Base-by-base conservation (phyloP, 1,140 invertebrate species). In the Lepidotrigona ventralis region DNA sequence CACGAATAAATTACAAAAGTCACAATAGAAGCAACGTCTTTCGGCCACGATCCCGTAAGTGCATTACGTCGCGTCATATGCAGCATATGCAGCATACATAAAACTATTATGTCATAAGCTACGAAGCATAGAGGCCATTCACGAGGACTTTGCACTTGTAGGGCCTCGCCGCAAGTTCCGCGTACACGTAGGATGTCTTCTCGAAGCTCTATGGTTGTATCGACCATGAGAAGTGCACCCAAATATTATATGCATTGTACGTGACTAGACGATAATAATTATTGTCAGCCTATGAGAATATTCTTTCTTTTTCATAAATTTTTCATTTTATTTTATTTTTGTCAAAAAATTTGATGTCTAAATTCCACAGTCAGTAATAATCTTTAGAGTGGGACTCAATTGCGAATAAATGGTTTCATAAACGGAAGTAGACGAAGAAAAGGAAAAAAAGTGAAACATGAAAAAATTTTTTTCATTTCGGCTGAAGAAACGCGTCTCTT, bases 91-190 rank as follows among this genome's bases (percentile, higher is more conserved):
- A 53, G 69, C 81, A 76, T 84, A 82, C 85, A 76, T 87, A 90
- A 90, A 91, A 86, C 86, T 88, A 90, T 92, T 92, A 91, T 92
- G 90, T 91, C 88, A 92, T 87, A 89, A 90, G 88, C 88, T 76
- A 87, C 85, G 78, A 82, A 87, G 85, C 66, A 78, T 58, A 78
- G 86, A 88, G 85, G 86, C 85, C 86, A 84, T 87, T 88, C 82
- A 81, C 77, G 86, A 84, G 69, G 66, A 87, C 71, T 86, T 87
- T 76, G 78, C 66, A 63, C 75, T 83, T 86, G 66, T 72, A 66
- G 72, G 75, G 71, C 66, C 79, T 86, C 80, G 75, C 53, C 19
- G 54, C 39, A 26, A 51, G 81, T 70, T 78, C 80, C 75, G 64
- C n/a, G 70, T 66, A n/a, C 68, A 54, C 85, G 84, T 83, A 83